Percentiles rank a stretch among this genome's conserved stretches.
Evolutionary conservation across 2,888 invertebrate genomes (phyloP).

Genomic region (Andrena bicolor): DNA sequence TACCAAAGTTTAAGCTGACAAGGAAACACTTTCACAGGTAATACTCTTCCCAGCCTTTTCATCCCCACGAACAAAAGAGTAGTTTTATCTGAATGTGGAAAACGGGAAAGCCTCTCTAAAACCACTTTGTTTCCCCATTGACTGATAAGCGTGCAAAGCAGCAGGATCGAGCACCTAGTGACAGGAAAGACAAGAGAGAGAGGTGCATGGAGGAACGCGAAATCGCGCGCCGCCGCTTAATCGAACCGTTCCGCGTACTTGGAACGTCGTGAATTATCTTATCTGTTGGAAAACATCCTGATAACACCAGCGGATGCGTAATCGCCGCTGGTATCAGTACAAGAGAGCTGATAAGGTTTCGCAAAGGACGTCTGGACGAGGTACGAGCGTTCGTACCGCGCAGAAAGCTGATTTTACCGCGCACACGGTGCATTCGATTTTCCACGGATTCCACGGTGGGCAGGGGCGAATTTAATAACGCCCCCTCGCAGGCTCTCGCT

Average conservation of each 20-base stretch:
- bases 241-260: conserved; percentile 20
- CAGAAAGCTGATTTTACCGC: conserved; percentile 1
- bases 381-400: neutral
- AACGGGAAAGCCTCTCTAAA: neutral
- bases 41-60: neutral
- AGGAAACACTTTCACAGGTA: neutral
- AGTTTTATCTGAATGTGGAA: neutral
- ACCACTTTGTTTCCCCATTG: neutral
- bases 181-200: neutral
- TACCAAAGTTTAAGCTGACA: neutral
- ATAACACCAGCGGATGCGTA: conserved; percentile 57
- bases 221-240: neutral
- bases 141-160: neutral
- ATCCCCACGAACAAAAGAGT: neutral
- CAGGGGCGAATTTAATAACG: conserved; percentile 22
- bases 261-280: conserved; percentile 61
- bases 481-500: neutral
- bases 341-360: conserved; percentile 51
- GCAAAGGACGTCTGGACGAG: conserved; percentile 37
- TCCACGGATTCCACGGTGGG: conserved; percentile 3
- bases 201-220: neutral
- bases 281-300: conserved; percentile 65
- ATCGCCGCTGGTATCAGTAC: conserved; percentile 57
- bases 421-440: conserved; percentile 4
- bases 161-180: neutral